Percentiles rank a stretch among this genome's conserved stretches.
These are phyloP conservation scores for Prionace glauca DNA, from an alignment of 2,797 vertebrate genomes.

Conservation along the genomic window DNA sequence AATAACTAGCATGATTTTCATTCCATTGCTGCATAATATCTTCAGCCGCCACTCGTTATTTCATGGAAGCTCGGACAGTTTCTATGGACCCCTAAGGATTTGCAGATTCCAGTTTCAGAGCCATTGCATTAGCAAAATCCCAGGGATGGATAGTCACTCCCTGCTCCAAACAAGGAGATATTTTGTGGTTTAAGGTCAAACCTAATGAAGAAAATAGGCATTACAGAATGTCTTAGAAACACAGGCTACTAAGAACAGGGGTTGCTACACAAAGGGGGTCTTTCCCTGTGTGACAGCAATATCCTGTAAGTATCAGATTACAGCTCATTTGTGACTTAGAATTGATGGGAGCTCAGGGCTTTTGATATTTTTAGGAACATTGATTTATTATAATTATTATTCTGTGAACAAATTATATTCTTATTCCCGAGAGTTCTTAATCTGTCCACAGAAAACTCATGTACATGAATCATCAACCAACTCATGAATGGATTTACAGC, in stretches of 20 bases:
- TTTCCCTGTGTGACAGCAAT: background rate
- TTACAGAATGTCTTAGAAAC: background rate
- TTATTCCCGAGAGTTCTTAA: slow-evolving; percentile 11
- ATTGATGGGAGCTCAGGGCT: background rate
- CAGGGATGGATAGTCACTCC: background rate
- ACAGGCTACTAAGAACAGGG: background rate
- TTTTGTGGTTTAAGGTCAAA: background rate
- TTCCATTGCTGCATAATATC: background rate
- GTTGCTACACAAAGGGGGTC: background rate
- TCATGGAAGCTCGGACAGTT: background rate
- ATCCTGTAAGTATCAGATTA: background rate
- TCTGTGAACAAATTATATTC: background rate
- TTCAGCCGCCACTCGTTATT: background rate
- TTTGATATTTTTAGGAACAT: slow-evolving; percentile 30
- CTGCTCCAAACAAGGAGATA: background rate
- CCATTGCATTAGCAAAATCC: background rate
- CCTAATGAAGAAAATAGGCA: background rate
- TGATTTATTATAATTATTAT: background rate
- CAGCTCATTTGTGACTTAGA: background rate
- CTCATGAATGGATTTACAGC: background rate
- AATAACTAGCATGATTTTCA: background rate
- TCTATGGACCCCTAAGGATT: background rate
- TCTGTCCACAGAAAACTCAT: background rate
- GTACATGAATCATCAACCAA: background rate
- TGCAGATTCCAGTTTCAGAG: background rate